Evolutionary conservation across 2,797 vertebrate genomes (phyloP), one percentile per base, ranked within the genome.

Genomic region (Alectoris magna): DNA sequence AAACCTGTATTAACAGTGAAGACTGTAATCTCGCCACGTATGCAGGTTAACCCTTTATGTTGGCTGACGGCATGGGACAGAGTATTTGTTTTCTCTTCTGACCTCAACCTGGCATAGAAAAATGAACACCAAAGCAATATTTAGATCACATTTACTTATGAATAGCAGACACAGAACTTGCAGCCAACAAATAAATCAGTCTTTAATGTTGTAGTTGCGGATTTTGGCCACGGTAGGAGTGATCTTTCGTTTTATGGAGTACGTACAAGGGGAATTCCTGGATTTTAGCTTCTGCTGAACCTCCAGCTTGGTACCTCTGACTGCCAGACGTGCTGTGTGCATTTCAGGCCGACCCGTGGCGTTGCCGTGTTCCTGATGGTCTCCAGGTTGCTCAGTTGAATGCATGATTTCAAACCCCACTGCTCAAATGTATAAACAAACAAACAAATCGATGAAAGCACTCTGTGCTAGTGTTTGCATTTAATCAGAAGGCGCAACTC

Each of bases 181-280:
- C 71, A 84, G 38, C 41, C 58, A 91, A 48, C n/a, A 26, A 22
- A 58, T 12, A 71, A 56, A 68, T 99, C 96, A 99, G 84, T 98
- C 98, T 97, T 98, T 99, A 43, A 98, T 39, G 44, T 98, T 99
- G 93, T 99, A 99, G 97, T 99, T 99, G 68, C 98, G 98, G 87
- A 99, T 97, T 97, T 96, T 98, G 56, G 84, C 81, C 72, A 71
- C 29, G 24, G 87, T 97, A 80, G 51, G 95, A 68, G 73, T 84
- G 56, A 92, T 74, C 93, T 79, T 97, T 26, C 59, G 74, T 92
- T 96, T 98, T 88, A 72, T 94, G 34, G 84, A 58, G 19, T 59
- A 83, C 63, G 64, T 71, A 51, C 64, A 81, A 76, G 91, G 43
- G 44, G 88, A 81, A 76, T 93, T 97, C 36, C 53, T 60, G 31